phyloP scores from a whole-genome alignment of 53 echinoderm and acorn worm genomes.

The Paracentrotus lividus region DNA sequence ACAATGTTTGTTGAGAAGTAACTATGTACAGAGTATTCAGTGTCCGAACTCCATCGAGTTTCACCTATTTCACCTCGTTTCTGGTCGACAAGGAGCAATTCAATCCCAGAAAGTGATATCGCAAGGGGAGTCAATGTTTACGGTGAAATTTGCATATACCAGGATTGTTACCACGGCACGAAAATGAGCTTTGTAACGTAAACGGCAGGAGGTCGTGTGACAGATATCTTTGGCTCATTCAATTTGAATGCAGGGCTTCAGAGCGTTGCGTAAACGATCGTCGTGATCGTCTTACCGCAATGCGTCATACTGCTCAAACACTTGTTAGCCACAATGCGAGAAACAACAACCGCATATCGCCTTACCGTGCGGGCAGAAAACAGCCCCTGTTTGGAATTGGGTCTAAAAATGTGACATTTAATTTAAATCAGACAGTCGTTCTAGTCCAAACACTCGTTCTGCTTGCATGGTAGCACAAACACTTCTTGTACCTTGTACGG shows the following conservation, averaged over 20 bases:
- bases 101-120: constrained; percentile 58
- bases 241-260: constrained; percentile 65
- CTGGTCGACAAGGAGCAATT: constrained; percentile 64
- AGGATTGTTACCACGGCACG: constrained; percentile 62
- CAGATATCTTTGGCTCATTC: constrained; percentile 46
- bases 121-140: constrained; percentile 69
- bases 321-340: constrained; percentile 68
- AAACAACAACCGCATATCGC: constrained; percentile 65
- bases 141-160: constrained; percentile 65
- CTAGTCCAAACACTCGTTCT: constrained; percentile 60
- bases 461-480: constrained; percentile 33
- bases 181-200: constrained; percentile 69
- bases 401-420: constrained; percentile 69
- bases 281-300: constrained; percentile 66
- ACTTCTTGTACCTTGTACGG: neutral
- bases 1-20: constrained; percentile 58
- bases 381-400: constrained; percentile 50
- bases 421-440: constrained; percentile 60
- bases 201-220: constrained; percentile 58
- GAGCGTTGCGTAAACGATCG: constrained; percentile 58
- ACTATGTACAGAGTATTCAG: constrained; percentile 57
- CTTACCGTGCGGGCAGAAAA: constrained; percentile 49
- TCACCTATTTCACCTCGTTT: constrained; percentile 57
- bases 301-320: constrained; percentile 71
- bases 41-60: constrained; percentile 51